Base-by-base conservation (phyloP, 2,797 vertebrate genomes). In the Poecilia velifera region DNA sequence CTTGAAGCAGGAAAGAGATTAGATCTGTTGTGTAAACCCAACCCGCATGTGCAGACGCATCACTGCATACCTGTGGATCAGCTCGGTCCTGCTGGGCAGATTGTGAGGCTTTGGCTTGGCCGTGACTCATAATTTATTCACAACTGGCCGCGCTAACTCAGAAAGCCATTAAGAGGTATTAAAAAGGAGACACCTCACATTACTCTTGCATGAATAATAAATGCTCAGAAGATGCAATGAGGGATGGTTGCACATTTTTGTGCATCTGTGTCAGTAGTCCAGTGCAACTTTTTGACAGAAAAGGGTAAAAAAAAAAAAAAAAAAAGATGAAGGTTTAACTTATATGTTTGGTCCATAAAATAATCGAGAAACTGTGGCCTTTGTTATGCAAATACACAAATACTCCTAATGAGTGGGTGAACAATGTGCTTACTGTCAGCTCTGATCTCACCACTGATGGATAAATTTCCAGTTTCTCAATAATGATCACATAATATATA, bases 151-250 rank as follows among this genome's bases (percentile, higher is more conserved):
- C 66, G 46, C 89, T 92, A 94, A 95, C 90, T 93, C 92, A 91
- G 91, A 94, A 94, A 93, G 84, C 93, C 93, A 95, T 95, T 95
- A 94, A 88, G 82, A 92, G 87, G 82, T 94, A 95, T 94, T 94
- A 93, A 94, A 94, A 92, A 6, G 22, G 92, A 95, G 94, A 94
- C 93, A 90, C 91, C 91, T 91, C 91, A 83, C 92, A 94, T 95
- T 94, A 94, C 91, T 92, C 86, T 76, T 64, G 78, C 86, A 94
- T 94, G 80, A 94, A 94, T 95, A 92, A 95, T 95, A 90, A 80
- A 95, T 94, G 83, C 81, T 85, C 77, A 84, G 91, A 80, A 89
- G 88, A 85, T 73, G 88, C 84, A 85, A 77, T 39, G 74, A 85
- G 68, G 71, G 70, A 73, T n/a, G 57, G 16, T 25, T 64, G 47